Evolutionary conservation across 1,140 invertebrate genomes (phyloP).

Genomic region (Pseudomyrmex cubaensis): DNA sequence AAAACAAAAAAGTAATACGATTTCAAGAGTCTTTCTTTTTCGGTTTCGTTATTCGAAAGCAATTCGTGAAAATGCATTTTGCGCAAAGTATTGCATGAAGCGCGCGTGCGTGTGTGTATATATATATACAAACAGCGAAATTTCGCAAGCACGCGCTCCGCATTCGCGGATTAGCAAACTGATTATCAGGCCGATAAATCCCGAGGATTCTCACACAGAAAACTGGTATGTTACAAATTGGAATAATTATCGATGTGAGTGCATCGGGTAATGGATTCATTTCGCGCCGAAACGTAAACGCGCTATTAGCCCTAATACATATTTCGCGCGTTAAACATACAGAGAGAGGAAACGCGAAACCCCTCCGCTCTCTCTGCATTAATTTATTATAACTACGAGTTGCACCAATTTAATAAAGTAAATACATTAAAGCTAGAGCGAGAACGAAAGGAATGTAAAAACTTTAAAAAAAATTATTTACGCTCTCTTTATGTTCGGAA

Average conservation of each 20-base stretch:
- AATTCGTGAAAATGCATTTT: conserved; percentile 16
- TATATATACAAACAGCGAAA: too few species aligned
- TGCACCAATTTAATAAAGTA: too few species aligned
- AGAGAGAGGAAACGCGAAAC: neutral
- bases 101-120: too few species aligned
- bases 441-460: too few species aligned
- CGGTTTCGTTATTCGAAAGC: neutral
- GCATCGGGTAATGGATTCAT: conserved; percentile 22
- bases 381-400: neutral
- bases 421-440: too few species aligned
- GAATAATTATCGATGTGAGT: conserved; percentile 38
- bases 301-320: neutral
- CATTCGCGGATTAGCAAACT: conserved; percentile 12
- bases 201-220: neutral
- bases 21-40: neutral
- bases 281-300: conserved; percentile 8
- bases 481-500: too few species aligned
- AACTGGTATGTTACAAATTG: conserved; percentile 32
- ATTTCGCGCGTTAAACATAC: neutral
- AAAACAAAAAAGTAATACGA: neutral
- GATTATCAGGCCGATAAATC: conserved; percentile 3
- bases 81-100: conserved; percentile 6
- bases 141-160: neutral
- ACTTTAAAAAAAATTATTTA: too few species aligned
- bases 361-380: neutral